These are phyloP conservation scores for Monodelphis domestica DNA, from an alignment of 2,797 vertebrate species.

Conservation along the genomic window DNA sequence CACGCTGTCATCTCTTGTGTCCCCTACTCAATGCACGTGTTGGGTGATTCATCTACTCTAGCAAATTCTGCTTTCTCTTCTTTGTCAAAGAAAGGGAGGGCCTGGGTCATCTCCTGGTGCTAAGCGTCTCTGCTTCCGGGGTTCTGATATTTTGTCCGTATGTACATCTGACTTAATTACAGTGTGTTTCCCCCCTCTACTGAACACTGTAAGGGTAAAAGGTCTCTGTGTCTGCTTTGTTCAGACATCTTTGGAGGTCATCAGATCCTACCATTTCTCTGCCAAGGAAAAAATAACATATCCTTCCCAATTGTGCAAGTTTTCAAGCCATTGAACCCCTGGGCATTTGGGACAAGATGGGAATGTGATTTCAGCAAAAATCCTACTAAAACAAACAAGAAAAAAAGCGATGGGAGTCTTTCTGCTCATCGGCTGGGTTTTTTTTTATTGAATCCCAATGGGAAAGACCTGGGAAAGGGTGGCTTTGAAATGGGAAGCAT, in stretches of 20 bases:
- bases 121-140: neutral
- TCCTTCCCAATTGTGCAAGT: neutral
- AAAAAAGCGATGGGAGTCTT: neutral
- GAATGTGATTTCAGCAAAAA: neutral
- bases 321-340: neutral
- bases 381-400: neutral
- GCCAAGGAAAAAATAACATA: neutral
- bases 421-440: neutral
- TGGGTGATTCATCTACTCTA: neutral
- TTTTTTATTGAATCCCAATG: neutral
- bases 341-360: neutral
- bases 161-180: neutral
- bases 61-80: neutral
- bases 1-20: neutral
- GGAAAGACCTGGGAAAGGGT: neutral
- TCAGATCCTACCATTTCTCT: neutral
- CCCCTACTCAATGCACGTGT: neutral
- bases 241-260: neutral
- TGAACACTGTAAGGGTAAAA: too few species aligned
- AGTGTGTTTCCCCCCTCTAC: neutral
- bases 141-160: neutral
- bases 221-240: neutral
- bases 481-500: neutral
- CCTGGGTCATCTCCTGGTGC: neutral
- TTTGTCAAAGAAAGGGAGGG: neutral